Base-by-base conservation (phyloP, 1,140 invertebrate genomes). In the Battus philenor region DNA sequence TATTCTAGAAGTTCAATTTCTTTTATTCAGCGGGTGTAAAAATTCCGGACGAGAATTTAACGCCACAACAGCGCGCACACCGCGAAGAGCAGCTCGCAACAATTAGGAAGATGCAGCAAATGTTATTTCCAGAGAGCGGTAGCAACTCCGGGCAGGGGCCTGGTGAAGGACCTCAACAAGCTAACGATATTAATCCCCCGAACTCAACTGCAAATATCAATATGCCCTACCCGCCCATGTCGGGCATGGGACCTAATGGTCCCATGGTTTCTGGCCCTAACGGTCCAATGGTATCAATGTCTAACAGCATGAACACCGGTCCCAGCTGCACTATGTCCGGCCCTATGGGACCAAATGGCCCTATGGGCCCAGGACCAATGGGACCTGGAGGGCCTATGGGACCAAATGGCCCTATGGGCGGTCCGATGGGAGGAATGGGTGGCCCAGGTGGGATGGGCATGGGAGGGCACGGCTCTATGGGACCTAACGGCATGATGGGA, bases 21-120 rank as follows among this genome's bases (percentile, higher is more conserved):
- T 64, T 51, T 5, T 66, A 63, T 44, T 29, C 90, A 87, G 38
- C 38, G 7, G 93, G 93, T 66, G 93, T 95, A 6, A 96, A 97
- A 90, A 93, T 97, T 62, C 96, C 96, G 48, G 96, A 98, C 87
- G 97, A 98, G 88, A 97, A 98, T 85, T 88, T 98, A 53, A 99
- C 97, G 41, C 96, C 97, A 13, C 95, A 98, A 81, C 97, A 99
- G 80, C 90, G 95, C 38, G 95, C 97, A 45, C 95, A 97, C 67
- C 88, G 97, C 43, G 96, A 97, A 83, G 95, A 96, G 73, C 94
- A 97, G 60, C 87, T 98, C 13, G 96, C 96, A 2, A 96, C 93
- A 24, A 89, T 99, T 48, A 89, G 94, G 38, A 97, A 97, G 88
- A 95, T 99, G 90, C 93, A 97, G 59, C 93, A 96, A 72, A 91